Percentiles rank a stretch among this genome's conserved stretches.
Evolutionary conservation across 1,140 invertebrate genomes (phyloP).

Genomic region (Cardiocondyla obscurior): DNA sequence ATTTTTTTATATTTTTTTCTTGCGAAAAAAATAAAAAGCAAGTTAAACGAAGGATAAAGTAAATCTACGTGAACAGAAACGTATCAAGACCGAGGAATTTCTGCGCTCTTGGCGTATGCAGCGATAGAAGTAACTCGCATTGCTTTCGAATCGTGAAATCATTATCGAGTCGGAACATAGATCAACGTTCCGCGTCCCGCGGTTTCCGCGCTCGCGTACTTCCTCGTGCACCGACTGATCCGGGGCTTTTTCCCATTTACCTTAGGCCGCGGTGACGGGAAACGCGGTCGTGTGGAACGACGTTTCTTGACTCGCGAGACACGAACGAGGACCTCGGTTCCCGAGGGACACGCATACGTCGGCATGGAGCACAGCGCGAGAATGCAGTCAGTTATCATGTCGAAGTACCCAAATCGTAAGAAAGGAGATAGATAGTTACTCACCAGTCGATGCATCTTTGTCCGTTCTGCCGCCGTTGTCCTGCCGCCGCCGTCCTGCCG

Average conservation of each 20-base stretch:
- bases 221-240: conserved; percentile 46
- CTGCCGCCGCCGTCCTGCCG: background rate
- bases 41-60: too few species aligned
- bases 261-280: conserved; percentile 20
- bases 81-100: background rate
- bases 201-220: conserved; percentile 57
- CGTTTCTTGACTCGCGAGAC: conserved; percentile 34
- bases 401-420: background rate
- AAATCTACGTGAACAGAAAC: too few species aligned
- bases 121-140: background rate
- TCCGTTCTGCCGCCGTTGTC: background rate
- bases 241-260: background rate
- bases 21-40: too few species aligned
- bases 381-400: background rate
- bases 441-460: background rate
- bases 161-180: background rate
- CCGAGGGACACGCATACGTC: background rate
- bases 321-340: conserved; percentile 53
- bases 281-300: conserved; percentile 64
- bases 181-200: background rate
- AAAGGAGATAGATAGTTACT: background rate
- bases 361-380: background rate
- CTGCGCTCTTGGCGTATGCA: background rate
- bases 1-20: too few species aligned
- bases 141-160: background rate